Percentiles rank a stretch among this genome's conserved stretches.
Conservation (phyloP, 1,140 invertebrate species). For the Vanessa tameamea region DNA sequence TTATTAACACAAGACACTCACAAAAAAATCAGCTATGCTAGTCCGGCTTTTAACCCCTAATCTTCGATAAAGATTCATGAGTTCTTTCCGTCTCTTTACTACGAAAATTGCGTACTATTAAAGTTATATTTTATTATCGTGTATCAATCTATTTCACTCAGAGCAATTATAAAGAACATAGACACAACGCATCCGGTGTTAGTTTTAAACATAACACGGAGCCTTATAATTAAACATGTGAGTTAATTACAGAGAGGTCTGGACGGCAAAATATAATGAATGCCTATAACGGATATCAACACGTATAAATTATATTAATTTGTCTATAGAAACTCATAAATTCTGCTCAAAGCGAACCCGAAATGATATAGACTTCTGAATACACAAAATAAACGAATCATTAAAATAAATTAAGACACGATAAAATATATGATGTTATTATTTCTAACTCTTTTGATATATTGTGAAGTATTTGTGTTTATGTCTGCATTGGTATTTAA, state of each 20-base stretch:
- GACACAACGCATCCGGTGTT: constrained; percentile 14
- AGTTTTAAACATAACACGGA: background rate
- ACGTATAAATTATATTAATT: constrained; percentile 20
- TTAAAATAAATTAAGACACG: background rate
- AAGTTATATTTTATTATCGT: background rate
- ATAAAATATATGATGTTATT: background rate
- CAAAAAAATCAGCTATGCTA: too few relatives aligned
- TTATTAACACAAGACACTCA: too few relatives aligned
- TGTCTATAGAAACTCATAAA: constrained; percentile 5
- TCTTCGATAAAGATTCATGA: too few relatives aligned
- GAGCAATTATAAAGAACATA: constrained; percentile 8
- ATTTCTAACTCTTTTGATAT: too few relatives aligned
- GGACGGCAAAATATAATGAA: background rate
- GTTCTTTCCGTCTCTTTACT: too few relatives aligned
- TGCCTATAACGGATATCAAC: constrained; percentile 16
- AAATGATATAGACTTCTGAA: background rate
- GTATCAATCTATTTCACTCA: background rate
- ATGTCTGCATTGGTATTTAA: too few relatives aligned
- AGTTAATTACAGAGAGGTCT: constrained; percentile 15
- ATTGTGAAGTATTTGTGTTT: too few relatives aligned
- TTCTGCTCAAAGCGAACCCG: background rate
- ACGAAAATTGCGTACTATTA: background rate
- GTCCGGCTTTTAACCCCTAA: too few relatives aligned
- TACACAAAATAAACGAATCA: constrained; percentile 2
- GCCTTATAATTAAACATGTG: constrained; percentile 16